Conservation (phyloP, 2,797 vertebrate genomes). For the Octomys mimax region DNA sequence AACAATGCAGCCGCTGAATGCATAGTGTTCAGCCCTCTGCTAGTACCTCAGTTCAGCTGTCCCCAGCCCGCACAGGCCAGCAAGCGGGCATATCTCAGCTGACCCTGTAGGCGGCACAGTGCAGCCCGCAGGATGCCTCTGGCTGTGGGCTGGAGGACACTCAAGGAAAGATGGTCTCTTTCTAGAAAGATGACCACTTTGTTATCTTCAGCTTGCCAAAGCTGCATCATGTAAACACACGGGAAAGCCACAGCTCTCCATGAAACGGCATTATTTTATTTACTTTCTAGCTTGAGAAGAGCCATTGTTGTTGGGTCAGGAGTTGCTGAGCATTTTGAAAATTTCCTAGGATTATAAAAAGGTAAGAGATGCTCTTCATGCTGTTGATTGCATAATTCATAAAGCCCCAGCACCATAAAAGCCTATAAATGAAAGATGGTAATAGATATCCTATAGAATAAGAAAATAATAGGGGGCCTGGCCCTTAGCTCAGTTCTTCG, state of each 20-base stretch:
- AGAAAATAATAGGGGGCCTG: background rate
- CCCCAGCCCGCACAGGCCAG: background rate
- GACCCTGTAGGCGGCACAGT: background rate
- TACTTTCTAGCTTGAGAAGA: background rate
- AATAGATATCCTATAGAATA: background rate
- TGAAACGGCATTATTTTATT: background rate
- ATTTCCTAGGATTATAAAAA: background rate
- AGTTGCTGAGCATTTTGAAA: background rate
- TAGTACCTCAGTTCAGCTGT: background rate
- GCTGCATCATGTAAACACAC: conserved; percentile 5
- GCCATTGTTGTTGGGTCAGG: background rate
- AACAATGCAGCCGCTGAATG: background rate
- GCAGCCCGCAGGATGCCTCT: background rate
- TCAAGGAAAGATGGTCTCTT: background rate
- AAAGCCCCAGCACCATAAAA: background rate
- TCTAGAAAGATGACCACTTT: background rate
- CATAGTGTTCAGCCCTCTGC: background rate
- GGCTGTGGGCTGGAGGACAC: background rate
- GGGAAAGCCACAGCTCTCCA: background rate
- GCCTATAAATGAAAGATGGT: background rate
- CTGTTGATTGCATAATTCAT: background rate
- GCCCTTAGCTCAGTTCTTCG: too few relatives aligned
- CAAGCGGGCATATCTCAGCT: background rate
- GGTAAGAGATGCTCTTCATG: background rate
- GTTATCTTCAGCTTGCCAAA: background rate